phyloP scores from a whole-genome alignment of 2,113 vertebrate species.

The Podocnemis expansa region DNA sequence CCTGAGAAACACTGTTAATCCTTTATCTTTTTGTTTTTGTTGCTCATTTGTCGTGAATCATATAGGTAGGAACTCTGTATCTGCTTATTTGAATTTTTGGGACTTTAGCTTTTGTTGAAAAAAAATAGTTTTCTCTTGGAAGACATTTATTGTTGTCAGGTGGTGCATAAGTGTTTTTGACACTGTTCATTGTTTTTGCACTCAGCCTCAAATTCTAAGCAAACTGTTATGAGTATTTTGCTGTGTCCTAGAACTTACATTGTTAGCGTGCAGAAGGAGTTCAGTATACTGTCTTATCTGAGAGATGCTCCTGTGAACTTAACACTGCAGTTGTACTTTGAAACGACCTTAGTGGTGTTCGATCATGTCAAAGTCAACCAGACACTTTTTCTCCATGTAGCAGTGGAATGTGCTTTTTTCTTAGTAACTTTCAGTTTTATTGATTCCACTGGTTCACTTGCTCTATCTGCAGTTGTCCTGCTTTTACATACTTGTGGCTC shows the following conservation, averaged over 20 bases:
- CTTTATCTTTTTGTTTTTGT: slow-evolving; percentile 24
- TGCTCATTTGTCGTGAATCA: neutral
- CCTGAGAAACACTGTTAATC: neutral
- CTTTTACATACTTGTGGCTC: neutral
- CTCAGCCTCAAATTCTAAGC: neutral
- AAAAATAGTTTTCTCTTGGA: neutral
- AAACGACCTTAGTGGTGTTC: slow-evolving; percentile 2
- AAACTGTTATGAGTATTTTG: neutral
- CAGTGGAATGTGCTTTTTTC: neutral
- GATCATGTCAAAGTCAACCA: neutral
- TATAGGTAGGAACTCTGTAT: neutral
- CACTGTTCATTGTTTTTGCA: neutral
- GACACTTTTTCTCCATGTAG: neutral
- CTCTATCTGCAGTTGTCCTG: neutral
- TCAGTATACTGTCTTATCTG: neutral
- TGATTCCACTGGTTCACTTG: slow-evolving; percentile 7
- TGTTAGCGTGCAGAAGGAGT: neutral
- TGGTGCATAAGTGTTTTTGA: neutral
- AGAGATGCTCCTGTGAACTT: neutral
- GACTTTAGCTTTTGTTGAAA: neutral
- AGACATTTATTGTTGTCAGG: neutral
- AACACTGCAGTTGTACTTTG: neutral
- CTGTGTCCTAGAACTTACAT: neutral
- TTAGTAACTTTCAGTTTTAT: slow-evolving; percentile 36
- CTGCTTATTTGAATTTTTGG: slow-evolving; percentile 17